Evolutionary conservation across 2,797 vertebrate species (phyloP).

Genomic region (Bovichtus diacanthus): DNA sequence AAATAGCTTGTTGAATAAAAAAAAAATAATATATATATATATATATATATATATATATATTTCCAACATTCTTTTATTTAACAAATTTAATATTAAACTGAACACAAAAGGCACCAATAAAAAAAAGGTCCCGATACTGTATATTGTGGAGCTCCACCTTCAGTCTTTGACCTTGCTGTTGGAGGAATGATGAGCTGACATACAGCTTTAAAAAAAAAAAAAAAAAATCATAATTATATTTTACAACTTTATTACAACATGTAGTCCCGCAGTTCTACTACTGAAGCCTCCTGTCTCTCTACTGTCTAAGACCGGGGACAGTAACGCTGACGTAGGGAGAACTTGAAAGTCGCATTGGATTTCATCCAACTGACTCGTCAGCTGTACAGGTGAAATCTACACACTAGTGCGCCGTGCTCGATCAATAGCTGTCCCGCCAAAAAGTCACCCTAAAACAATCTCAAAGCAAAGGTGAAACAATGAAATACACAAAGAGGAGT

Average conservation of each 20-base stretch:
- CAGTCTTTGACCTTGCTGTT: neutral
- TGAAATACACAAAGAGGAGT: neutral
- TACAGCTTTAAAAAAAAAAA: neutral
- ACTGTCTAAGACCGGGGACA: conserved; percentile 16
- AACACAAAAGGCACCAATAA: too few species aligned
- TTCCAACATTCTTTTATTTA: too few species aligned
- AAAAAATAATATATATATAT: too few species aligned
- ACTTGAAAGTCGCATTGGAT: conserved; percentile 69
- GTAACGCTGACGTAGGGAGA: conserved; percentile 47
- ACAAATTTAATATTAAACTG: too few species aligned
- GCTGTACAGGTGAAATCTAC: conserved; percentile 72
- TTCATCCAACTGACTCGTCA: conserved; percentile 72
- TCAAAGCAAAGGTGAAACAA: conserved; percentile 28
- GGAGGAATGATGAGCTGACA: neutral
- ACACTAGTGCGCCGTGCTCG: conserved; percentile 50
- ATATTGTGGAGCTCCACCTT: too few species aligned
- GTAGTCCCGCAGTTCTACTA: neutral
- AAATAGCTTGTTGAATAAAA: too few species aligned
- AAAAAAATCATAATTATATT: too few species aligned
- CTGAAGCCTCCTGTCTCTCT: conserved; percentile 31
- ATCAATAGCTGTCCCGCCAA: conserved; percentile 66
- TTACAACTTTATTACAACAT: neutral
- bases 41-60: too few species aligned
- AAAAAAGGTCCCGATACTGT: too few species aligned
- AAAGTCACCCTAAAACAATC: conserved; percentile 53